These are phyloP conservation scores for Drosophila anomalata DNA, from an alignment of 2,888 invertebrate genomes.

Conservation along the genomic window DNA sequence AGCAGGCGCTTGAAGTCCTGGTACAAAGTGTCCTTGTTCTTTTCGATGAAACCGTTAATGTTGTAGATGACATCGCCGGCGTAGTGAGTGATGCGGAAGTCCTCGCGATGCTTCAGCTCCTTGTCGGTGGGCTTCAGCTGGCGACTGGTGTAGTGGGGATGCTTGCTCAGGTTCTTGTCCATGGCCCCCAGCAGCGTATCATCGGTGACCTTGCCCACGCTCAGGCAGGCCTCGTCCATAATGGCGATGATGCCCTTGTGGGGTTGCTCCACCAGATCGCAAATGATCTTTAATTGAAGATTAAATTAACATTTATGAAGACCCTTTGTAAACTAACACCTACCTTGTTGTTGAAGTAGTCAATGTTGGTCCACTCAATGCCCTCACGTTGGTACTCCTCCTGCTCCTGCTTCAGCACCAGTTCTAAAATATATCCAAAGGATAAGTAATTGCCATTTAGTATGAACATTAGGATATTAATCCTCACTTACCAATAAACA, in stretches of 20 bases:
- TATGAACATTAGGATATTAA: too few species aligned
- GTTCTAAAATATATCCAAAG: slow-evolving; percentile 86
- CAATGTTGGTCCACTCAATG: slow-evolving; percentile 96
- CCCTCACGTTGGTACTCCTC: slow-evolving; percentile 98
- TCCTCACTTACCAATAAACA: slow-evolving; percentile 91
- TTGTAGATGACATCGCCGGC: slow-evolving; percentile 98
- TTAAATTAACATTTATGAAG: neutral
- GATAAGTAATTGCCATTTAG: neutral
- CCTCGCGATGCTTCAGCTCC: slow-evolving; percentile 89
- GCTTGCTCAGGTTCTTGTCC: slow-evolving; percentile 93
- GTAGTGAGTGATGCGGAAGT: slow-evolving; percentile 95
- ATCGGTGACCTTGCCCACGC: slow-evolving; percentile 95
- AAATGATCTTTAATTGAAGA: slow-evolving; percentile 87
- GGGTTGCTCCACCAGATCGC: slow-evolving; percentile 96
- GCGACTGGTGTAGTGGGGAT: slow-evolving; percentile 95
- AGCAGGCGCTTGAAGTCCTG: slow-evolving; percentile 98
- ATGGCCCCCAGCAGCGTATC: slow-evolving; percentile 95
- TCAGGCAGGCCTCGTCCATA: slow-evolving; percentile 98
- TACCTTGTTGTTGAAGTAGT: slow-evolving; percentile 98
- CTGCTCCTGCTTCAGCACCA: slow-evolving; percentile 98
- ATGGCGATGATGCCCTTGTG: slow-evolving; percentile 96
- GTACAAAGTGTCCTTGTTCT: slow-evolving; percentile 98
- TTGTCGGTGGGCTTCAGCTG: slow-evolving; percentile 93
- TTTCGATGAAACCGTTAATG: slow-evolving; percentile 96
- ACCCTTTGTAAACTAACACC: neutral